These are phyloP conservation scores for Syngnathus rostellatus DNA, from an alignment of 2,797 vertebrate genomes.

Conservation along the genomic window DNA sequence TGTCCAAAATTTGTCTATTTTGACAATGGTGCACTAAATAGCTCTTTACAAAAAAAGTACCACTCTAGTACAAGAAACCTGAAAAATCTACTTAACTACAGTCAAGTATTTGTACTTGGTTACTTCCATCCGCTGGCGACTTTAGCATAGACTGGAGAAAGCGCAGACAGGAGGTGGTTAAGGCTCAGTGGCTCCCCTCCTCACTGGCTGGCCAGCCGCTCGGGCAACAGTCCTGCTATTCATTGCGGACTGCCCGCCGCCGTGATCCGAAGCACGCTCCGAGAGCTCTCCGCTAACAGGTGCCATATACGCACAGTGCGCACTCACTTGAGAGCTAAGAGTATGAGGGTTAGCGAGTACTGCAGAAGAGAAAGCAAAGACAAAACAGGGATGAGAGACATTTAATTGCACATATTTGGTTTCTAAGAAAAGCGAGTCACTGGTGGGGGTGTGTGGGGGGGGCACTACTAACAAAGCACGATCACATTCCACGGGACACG, in stretches of 20 bases:
- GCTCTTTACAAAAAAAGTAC: neutral
- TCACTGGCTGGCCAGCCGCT: slow-evolving; percentile 41
- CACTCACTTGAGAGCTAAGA: neutral
- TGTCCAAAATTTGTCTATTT: neutral
- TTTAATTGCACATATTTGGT: neutral
- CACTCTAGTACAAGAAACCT: neutral
- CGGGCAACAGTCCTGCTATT: slow-evolving; percentile 58
- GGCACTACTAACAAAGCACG: slow-evolving; percentile 57
- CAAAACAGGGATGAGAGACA: slow-evolving; percentile 13
- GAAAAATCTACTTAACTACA: neutral
- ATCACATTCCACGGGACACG: slow-evolving; percentile 63
- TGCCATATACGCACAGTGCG: slow-evolving; percentile 5
- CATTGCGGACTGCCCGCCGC: slow-evolving; percentile 57
- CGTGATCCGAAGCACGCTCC: slow-evolving; percentile 39
- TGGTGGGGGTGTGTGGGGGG: slow-evolving; percentile 9
- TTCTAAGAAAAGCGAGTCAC: slow-evolving; percentile 47
- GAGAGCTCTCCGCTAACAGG: neutral
- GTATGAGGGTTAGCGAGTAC: slow-evolving; percentile 2
- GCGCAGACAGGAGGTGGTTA: slow-evolving; percentile 67
- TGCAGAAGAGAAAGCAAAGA: slow-evolving; percentile 14
- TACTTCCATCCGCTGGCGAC: neutral
- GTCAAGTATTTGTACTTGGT: neutral
- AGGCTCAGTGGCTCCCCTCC: slow-evolving; percentile 59
- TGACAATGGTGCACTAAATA: neutral
- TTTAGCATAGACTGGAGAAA: slow-evolving; percentile 49